phyloP scores from a whole-genome alignment of 2,113 vertebrate genomes.

The Vireo altiloquus region DNA sequence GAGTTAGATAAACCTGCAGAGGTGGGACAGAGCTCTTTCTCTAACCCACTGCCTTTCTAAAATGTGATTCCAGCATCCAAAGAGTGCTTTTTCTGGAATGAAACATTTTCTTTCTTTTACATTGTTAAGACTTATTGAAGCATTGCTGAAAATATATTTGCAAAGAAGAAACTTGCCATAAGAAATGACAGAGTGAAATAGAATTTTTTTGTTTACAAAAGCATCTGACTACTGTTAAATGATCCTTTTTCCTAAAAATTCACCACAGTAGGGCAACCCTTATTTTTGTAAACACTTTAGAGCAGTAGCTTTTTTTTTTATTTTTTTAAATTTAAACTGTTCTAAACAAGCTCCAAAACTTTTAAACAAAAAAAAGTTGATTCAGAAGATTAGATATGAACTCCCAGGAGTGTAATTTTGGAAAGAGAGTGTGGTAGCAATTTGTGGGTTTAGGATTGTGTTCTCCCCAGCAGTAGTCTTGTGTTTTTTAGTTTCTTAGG shows the following conservation, averaged over 20 bases:
- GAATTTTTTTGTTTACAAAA: background rate
- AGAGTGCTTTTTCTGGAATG: background rate
- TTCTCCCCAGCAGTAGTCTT: background rate
- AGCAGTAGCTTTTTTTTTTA: background rate
- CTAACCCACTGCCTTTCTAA: background rate
- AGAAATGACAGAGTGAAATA: background rate
- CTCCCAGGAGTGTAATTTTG: background rate
- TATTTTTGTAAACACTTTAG: background rate
- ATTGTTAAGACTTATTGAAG: background rate
- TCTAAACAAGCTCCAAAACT: background rate
- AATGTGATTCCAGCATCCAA: background rate
- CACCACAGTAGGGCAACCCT: background rate
- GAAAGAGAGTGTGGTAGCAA: background rate
- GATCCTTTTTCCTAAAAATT: background rate
- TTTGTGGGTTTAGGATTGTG: background rate
- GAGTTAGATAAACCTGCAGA: background rate
- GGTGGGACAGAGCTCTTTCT: background rate
- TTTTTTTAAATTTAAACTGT: background rate
- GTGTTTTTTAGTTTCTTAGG: background rate
- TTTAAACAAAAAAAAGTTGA: background rate
- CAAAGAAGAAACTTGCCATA: background rate
- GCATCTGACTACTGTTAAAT: background rate
- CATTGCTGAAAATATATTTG: background rate
- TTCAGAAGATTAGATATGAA: background rate
- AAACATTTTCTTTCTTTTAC: background rate